Percentiles rank a stretch among this genome's conserved stretches.
Conservation (phyloP, 2,113 vertebrate genomes). For the Penelope pileata region DNA sequence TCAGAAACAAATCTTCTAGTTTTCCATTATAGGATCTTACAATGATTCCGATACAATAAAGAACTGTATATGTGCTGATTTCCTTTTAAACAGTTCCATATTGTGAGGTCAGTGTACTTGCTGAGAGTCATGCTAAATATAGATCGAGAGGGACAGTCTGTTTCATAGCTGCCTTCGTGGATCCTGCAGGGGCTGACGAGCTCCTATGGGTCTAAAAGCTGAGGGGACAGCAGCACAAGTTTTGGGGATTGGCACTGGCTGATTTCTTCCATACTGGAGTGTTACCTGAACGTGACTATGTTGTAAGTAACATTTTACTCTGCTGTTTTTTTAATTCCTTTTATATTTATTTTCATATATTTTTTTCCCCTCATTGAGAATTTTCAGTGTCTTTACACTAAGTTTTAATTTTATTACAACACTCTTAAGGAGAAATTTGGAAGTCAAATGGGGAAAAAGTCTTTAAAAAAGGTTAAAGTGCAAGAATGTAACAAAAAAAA, state of each 20-base stretch:
- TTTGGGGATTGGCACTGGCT: neutral
- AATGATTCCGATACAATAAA: neutral
- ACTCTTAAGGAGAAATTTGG: neutral
- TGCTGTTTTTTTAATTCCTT: neutral
- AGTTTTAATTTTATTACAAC: neutral
- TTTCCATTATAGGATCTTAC: neutral
- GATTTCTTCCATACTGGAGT: neutral
- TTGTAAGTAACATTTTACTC: slow-evolving; percentile 74
- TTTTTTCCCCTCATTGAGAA: neutral
- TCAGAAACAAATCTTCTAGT: neutral
- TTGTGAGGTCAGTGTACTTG: slow-evolving; percentile 19
- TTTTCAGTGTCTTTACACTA: neutral
- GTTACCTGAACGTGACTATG: neutral
- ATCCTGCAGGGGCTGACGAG: neutral
- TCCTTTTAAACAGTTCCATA: neutral
- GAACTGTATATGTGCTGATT: neutral
- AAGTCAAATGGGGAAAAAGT: neutral
- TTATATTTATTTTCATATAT: neutral
- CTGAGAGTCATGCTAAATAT: slow-evolving; percentile 71
- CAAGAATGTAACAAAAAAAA: neutral
- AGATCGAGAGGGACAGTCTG: slow-evolving; percentile 43
- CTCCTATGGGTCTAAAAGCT: neutral
- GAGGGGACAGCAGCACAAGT: neutral
- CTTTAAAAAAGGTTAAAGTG: neutral
- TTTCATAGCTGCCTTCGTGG: slow-evolving; percentile 41